Evolutionary conservation across 2,888 invertebrate species (phyloP).

Genomic region (Callyntrura guangdongensis): DNA sequence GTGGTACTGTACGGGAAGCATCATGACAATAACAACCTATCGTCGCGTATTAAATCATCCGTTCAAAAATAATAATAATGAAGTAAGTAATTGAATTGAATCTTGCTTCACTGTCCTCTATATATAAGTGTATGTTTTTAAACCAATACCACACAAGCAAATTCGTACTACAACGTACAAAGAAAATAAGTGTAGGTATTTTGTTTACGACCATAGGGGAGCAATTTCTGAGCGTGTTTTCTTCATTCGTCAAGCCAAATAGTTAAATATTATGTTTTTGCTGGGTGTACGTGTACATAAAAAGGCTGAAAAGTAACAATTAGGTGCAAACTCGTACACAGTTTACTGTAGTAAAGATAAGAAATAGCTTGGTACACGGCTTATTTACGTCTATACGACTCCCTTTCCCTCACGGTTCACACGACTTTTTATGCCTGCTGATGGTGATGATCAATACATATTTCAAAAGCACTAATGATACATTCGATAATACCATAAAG

Average conservation of each 20-base stretch:
- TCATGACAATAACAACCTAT: constrained; percentile 51
- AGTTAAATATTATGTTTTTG: not conserved
- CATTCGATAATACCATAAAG: not conserved
- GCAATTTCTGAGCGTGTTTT: not conserved
- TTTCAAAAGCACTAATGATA: constrained; percentile 13
- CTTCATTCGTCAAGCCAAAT: not conserved
- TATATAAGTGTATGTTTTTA: not conserved
- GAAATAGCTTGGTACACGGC: not conserved
- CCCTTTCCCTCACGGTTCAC: constrained; percentile 46
- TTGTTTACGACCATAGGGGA: constrained; percentile 9
- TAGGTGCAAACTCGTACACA: constrained; percentile 14
- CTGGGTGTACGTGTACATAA: not conserved
- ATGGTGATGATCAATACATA: constrained; percentile 36
- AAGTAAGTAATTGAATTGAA: constrained; percentile 33
- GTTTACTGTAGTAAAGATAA: not conserved
- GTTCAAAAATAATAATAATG: not conserved
- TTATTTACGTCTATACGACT: constrained; percentile 6
- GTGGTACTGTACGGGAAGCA: constrained; percentile 7
- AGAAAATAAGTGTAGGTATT: not conserved
- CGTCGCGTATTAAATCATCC: not conserved
- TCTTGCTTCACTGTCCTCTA: constrained; percentile 24
- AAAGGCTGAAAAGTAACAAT: not conserved
- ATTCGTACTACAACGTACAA: not conserved
- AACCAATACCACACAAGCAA: too few relatives aligned
- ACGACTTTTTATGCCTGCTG: constrained; percentile 30